These are phyloP conservation scores for Taenaris catops DNA, from an alignment of 2,888 invertebrate species.

Conservation along the genomic window DNA sequence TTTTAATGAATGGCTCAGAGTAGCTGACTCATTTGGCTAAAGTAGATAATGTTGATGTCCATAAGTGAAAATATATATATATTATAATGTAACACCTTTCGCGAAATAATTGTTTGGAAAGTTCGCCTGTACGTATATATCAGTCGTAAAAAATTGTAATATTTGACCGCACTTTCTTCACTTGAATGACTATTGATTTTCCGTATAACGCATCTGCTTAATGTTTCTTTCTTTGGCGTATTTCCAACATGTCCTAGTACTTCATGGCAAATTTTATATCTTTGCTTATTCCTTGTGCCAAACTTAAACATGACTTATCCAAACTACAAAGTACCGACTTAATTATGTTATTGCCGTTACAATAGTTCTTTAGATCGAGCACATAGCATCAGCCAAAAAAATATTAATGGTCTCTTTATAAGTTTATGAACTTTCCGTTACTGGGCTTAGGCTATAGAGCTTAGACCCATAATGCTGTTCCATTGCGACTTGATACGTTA, in stretches of 20 bases:
- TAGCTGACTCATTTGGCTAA: conserved; percentile 20
- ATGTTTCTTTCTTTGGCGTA: conserved; percentile 14
- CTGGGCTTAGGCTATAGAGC: no score
- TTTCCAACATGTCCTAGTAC: conserved; percentile 17
- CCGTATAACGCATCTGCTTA: conserved; percentile 1
- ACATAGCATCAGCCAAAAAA: no score
- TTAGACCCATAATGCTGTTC: no score
- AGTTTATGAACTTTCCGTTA: no score
- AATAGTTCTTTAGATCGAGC: no score
- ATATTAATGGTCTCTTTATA: no score
- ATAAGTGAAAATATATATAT: conserved; percentile 18
- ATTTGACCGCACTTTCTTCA: conserved; percentile 7
- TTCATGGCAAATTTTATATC: no score
- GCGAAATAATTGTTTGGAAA: conserved; percentile 12
- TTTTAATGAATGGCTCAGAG: conserved; percentile 21
- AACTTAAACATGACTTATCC: conserved; percentile 9
- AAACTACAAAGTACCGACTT: no score
- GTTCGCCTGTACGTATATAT: background rate
- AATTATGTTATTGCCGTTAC: conserved; percentile 1
- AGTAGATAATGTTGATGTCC: conserved; percentile 15
- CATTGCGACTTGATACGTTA: no score
- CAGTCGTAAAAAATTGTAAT: background rate
- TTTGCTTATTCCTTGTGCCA: conserved; percentile 16
- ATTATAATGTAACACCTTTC: conserved; percentile 21
- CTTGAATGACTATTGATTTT: background rate